Conservation (phyloP, 2,113 vertebrate species). For the Archilochus colubris region DNA sequence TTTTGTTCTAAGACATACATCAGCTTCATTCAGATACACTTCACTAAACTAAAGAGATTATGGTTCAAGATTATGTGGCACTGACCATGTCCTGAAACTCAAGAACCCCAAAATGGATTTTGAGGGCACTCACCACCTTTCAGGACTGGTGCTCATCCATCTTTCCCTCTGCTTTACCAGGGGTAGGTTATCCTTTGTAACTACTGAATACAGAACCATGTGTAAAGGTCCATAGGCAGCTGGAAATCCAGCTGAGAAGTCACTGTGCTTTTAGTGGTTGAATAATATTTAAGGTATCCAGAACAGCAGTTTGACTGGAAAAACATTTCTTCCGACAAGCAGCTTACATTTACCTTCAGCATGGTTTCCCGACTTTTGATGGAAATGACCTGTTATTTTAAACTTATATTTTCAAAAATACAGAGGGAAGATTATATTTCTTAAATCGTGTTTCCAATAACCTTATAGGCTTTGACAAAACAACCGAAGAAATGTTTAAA, state of each 20-base stretch:
- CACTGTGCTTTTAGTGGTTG: fast-evolving
- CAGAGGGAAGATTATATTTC: background rate
- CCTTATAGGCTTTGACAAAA: background rate
- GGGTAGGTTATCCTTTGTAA: background rate
- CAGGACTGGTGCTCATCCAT: background rate
- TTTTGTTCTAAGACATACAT: background rate
- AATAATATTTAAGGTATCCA: background rate
- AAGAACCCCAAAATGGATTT: background rate
- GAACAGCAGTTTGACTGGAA: background rate
- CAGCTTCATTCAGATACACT: background rate
- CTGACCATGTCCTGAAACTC: fast-evolving
- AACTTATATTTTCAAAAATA: background rate
- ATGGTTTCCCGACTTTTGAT: background rate
- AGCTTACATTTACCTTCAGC: background rate
- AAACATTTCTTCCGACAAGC: background rate
- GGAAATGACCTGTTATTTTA: background rate
- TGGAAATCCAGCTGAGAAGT: background rate
- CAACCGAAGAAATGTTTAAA: background rate
- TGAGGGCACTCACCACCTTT: background rate
- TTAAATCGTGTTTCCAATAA: background rate
- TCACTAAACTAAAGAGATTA: background rate
- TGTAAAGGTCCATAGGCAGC: no score
- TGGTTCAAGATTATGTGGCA: background rate
- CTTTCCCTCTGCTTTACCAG: background rate
- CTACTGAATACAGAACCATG: fast-evolving